Evolutionary conservation across 2,888 invertebrate genomes (phyloP), one percentile per base, ranked within the genome.

Genomic region (Pecten maximus): DNA sequence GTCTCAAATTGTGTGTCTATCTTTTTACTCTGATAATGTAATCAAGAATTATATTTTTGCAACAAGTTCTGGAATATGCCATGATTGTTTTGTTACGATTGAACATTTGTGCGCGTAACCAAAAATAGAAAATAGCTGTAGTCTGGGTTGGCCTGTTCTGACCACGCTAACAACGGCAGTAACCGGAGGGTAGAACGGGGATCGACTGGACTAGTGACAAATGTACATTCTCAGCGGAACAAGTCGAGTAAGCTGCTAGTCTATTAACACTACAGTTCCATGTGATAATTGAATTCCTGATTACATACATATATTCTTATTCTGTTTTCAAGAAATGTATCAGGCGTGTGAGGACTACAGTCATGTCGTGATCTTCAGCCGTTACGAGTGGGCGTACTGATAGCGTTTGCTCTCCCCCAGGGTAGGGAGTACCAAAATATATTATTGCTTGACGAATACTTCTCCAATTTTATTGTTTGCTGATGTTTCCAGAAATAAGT

Each of bases 11-110:
- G 74, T 74, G 10, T 74, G 74, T 74, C 74, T 74, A 74, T 74
- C 74, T 28, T 74, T 74, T 74, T 74, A 23, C 35, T 35, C 74
- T 35, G 35, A 74, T 74, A 74, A 74, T 74, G 28, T 35, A 74
- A 74, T 74, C 74, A 74, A 74, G 74, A 74, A 74, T 74, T 74
- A 74, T 74, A 74, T 74, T 74, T n/a, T 74, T 74, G 74, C 28
- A 74, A 23, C 74, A 6, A 74, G 74, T 35, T 8, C 74, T 74
- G 35, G 35, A 74, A 74, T 74, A 12, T 74, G 74, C 35, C 35
- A 74, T 74, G 28, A 35, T 60, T 74, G 74, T 74, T 35, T 74
- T 74, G 35, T 28, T 74, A 35, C 28, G 35, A 74, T 74, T 28
- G 74, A 74, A 74, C 74, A 74, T 74, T 60, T 28, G 74, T 23